A percentile compares a stretch with the other conserved stretches of the same genome.
Conservation (phyloP, 1,140 invertebrate species). For the Cotesia glomerata region DNA sequence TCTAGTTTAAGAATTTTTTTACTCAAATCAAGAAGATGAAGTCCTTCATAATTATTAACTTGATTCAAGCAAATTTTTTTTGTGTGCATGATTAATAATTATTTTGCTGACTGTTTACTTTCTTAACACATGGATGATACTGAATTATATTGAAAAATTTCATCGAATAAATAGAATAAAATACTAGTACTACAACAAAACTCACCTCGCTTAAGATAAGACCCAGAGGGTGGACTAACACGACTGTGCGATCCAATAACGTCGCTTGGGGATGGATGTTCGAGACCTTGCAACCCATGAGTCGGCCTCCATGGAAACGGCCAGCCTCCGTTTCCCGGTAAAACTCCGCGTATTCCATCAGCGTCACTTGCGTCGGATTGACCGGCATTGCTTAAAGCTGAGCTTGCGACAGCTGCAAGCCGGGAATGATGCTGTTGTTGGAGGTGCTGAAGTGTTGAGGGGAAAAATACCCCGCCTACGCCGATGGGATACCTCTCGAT, state of each 20-base stretch:
- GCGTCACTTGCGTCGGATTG: constrained; percentile 53
- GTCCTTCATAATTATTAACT: no score
- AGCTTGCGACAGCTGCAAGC: constrained; percentile 49
- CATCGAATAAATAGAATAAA: no score
- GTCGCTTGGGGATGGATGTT: constrained; percentile 56
- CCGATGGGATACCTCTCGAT: constrained; percentile 74
- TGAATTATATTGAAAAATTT: no score
- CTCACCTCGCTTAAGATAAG: constrained; percentile 60
- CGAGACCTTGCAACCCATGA: constrained; percentile 54
- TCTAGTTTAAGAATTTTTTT: no score
- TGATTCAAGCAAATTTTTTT: no score
- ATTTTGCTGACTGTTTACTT: no score
- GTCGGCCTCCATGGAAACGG: constrained; percentile 61
- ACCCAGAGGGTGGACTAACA: constrained; percentile 57
- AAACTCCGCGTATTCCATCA: constrained; percentile 55
- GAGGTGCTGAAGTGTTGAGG: constrained; percentile 58
- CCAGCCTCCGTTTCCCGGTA: constrained; percentile 53
- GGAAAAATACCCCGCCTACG: constrained; percentile 59
- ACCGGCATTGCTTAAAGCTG: constrained; percentile 55
- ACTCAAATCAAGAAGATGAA: no score
- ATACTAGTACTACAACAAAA: background rate
- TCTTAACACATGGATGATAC: no score
- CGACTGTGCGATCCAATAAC: constrained; percentile 52
- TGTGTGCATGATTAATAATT: no score
- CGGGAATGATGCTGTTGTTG: constrained; percentile 57